Evolutionary conservation across 2,113 vertebrate genomes (phyloP).

Genomic region (Ciconia boyciana): DNA sequence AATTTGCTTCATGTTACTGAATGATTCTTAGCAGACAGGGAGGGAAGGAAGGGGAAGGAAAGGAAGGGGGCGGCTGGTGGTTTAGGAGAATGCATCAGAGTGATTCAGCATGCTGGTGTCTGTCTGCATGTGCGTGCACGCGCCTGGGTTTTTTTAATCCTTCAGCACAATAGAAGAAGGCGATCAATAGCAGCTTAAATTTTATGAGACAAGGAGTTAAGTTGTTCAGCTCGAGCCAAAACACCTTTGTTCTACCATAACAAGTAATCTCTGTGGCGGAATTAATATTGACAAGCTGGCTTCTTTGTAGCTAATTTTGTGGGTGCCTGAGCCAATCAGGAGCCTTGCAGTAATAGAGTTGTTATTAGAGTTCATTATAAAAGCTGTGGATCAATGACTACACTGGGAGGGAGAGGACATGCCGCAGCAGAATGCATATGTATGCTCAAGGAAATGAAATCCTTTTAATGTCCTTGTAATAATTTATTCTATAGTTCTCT

Average conservation of each 20-base stretch:
- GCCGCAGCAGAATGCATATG: constrained; percentile 69
- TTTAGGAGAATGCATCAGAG: constrained; percentile 64
- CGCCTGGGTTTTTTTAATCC: constrained; percentile 64
- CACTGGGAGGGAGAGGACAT: constrained; percentile 78
- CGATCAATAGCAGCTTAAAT: constrained; percentile 89
- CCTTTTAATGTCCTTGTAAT: constrained; percentile 67
- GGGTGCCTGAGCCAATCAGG: constrained; percentile 83
- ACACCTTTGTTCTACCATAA: constrained; percentile 90
- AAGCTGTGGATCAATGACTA: constrained; percentile 85
- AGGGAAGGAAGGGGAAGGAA: constrained; percentile 24
- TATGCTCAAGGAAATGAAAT: constrained; percentile 74
- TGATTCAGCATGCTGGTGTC: constrained; percentile 64
- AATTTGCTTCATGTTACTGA: constrained; percentile 94
- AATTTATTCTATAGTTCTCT: constrained; percentile 55
- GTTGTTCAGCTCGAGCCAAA: constrained; percentile 78
- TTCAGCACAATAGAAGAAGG: constrained; percentile 72
- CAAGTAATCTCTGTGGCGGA: constrained; percentile 83
- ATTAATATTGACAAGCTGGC: constrained; percentile 89
- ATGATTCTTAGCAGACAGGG: constrained; percentile 80
- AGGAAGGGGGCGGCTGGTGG: constrained; percentile 15
- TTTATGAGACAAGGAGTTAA: constrained; percentile 88
- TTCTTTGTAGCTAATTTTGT: constrained; percentile 91
- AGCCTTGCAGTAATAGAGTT: constrained; percentile 86
- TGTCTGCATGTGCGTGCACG: background rate
- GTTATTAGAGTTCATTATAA: constrained; percentile 91